Conservation (phyloP, 2,888 invertebrate genomes). For the Micoletzkya japonica region DNA sequence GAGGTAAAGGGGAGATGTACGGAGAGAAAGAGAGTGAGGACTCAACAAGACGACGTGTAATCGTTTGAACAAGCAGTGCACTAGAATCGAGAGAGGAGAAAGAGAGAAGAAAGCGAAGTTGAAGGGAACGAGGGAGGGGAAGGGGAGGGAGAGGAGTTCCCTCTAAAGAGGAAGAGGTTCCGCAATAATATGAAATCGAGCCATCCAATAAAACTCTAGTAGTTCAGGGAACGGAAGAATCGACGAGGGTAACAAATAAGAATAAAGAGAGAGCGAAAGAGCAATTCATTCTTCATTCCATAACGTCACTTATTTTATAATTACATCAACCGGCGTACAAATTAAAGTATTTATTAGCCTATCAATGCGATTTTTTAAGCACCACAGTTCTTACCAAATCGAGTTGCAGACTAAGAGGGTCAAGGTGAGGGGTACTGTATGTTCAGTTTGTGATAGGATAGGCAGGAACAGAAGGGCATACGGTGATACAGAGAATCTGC, state of each 20-base stretch:
- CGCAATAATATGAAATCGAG: neutral
- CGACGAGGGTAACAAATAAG: neutral
- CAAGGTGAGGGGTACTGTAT: too few species aligned
- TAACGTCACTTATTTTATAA: too few species aligned
- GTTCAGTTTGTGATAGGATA: too few species aligned
- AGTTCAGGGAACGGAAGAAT: neutral
- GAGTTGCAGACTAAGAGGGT: too few species aligned
- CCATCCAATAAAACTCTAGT: neutral
- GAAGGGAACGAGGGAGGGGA: neutral
- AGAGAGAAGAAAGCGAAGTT: neutral
- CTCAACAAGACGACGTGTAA: neutral
- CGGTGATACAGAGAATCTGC: too few species aligned
- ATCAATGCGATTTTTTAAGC: too few species aligned
- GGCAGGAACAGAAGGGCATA: too few species aligned
- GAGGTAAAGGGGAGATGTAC: neutral
- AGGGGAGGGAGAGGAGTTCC: neutral
- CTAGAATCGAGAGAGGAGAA: neutral
- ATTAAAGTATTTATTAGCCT: too few species aligned
- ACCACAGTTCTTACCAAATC: too few species aligned
- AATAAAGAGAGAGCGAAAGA: neutral
- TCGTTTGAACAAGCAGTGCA: too few species aligned
- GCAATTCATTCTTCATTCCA: too few species aligned
- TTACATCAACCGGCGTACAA: too few species aligned
- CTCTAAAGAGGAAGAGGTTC: neutral
- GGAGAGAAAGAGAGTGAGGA: neutral